A percentile compares a stretch with the other conserved stretches of the same genome.
Conservation (phyloP, 2,113 vertebrate species). For the Gambusia affinis region DNA sequence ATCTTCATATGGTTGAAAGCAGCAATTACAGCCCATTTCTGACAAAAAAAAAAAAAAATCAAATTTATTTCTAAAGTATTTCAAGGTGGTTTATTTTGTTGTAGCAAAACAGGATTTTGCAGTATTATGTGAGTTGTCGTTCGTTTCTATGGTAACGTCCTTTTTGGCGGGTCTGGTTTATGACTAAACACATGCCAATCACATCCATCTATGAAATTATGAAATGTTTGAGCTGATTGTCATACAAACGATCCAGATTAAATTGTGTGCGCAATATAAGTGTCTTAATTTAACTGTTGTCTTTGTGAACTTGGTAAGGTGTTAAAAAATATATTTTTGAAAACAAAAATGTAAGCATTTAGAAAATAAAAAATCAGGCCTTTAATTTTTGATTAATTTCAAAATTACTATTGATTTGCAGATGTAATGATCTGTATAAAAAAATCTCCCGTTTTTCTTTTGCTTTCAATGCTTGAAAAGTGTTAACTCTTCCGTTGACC, state of each 20-base stretch:
- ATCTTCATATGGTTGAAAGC: not conserved
- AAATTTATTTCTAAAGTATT: not conserved
- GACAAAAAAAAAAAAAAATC: not conserved
- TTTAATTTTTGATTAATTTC: too few relatives aligned
- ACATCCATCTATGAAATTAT: not conserved
- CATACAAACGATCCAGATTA: not conserved
- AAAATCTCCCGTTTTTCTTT: not conserved
- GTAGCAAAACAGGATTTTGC: not conserved
- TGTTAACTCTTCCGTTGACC: not conserved
- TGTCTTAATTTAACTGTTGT: too few relatives aligned
- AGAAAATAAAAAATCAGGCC: too few relatives aligned
- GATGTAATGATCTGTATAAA: not conserved
- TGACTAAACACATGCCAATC: not conserved
- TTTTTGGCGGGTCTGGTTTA: not conserved
- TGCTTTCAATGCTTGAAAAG: not conserved
- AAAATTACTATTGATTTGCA: not conserved
- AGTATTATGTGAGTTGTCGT: not conserved
- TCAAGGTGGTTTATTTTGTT: not conserved
- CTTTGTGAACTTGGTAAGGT: too few relatives aligned
- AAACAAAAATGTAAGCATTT: too few relatives aligned
- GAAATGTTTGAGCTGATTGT: not conserved
- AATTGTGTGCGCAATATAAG: too few relatives aligned
- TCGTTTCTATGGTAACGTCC: not conserved
- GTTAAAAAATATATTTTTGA: not conserved
- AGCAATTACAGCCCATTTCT: not conserved